Conservation (phyloP, 2,113 vertebrate genomes). For the Heterotis niloticus region DNA sequence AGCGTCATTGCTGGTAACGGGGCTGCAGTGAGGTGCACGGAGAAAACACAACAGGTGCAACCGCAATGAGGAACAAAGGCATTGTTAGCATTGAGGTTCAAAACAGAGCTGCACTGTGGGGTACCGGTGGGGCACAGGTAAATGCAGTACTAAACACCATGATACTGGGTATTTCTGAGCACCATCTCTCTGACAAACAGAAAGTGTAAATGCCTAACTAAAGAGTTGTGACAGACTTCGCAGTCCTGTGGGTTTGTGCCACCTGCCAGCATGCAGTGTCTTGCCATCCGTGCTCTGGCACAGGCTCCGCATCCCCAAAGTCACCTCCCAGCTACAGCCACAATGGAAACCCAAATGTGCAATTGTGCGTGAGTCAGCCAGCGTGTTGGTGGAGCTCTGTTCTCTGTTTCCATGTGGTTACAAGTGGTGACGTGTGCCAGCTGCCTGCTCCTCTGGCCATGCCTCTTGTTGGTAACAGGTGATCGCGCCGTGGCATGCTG, state of each 20-base stretch:
- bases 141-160: no score
- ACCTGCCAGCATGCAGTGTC: not conserved
- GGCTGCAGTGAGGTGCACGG: no score
- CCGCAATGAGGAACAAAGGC: no score
- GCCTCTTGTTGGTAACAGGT: conserved; percentile 53
- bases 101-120: not conserved
- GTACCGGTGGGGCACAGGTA: not conserved
- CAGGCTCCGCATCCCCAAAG: not conserved
- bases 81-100: no score
- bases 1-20: not conserved
- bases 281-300: not conserved
- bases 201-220: not conserved
- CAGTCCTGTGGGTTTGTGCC: not conserved
- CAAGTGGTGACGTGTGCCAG: conserved; percentile 19
- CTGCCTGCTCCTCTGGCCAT: conserved; percentile 45
- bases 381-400: conserved; percentile 18
- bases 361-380: not conserved
- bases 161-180: not conserved
- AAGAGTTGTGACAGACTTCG: not conserved
- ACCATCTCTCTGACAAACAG: conserved; percentile 13
- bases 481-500: conserved; percentile 58
- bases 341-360: not conserved
- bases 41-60: no score
- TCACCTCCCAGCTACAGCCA: not conserved
- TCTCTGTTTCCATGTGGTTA: not conserved